Conservation (phyloP, 2,797 vertebrate species). For the Thunnus albacares region DNA sequence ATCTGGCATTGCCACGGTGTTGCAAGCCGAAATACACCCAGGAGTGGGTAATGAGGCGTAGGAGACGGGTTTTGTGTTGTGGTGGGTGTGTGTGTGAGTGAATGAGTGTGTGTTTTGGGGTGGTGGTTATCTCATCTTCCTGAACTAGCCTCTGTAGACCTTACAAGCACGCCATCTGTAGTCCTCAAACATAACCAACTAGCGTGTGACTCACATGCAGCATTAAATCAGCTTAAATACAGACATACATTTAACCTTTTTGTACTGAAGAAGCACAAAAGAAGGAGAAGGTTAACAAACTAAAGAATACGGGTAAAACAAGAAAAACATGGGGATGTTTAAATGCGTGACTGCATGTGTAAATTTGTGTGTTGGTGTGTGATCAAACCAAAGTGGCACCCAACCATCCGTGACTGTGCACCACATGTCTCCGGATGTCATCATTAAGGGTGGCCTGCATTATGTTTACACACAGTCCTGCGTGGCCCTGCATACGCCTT, state of each 20-base stretch:
- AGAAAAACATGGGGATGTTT: background rate
- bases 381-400: constrained; percentile 13
- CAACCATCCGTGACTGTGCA: constrained; percentile 36
- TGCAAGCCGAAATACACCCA: constrained; percentile 70
- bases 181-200: constrained; percentile 66
- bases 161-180: constrained; percentile 78
- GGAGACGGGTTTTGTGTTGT: constrained; percentile 65
- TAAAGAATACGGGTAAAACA: background rate
- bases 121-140: constrained; percentile 40
- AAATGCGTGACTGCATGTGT: too few relatives aligned
- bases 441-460: constrained; percentile 44
- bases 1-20: constrained; percentile 77
- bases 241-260: constrained; percentile 56
- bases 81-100: constrained; percentile 34
- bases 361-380: background rate
- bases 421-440: constrained; percentile 51
- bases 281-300: background rate
- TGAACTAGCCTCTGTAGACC: constrained; percentile 64
- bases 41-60: constrained; percentile 83
- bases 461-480: constrained; percentile 45
- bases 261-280: constrained; percentile 11
- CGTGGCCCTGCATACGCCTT: constrained; percentile 6
- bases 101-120: constrained; percentile 51
- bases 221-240: constrained; percentile 74
- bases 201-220: constrained; percentile 62